A percentile compares a stretch with the other conserved stretches of the same genome.
These are phyloP conservation scores for Lasioglossum villosulum DNA, from an alignment of 2,888 invertebrate genomes.

Conservation along the genomic window DNA sequence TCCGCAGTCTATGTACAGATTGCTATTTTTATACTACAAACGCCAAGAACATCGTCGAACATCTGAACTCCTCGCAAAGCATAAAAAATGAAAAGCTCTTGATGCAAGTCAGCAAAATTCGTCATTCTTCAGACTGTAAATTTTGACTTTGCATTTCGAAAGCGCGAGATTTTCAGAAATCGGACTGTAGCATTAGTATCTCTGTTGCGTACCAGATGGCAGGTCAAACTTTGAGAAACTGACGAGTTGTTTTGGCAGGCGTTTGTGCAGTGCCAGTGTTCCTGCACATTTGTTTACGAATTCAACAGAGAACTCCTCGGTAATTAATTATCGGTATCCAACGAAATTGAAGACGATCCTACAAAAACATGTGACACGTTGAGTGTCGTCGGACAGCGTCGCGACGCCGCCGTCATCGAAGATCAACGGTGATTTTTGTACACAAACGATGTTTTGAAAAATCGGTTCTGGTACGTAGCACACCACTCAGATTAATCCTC, in stretches of 20 bases:
- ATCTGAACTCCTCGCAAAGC: not conserved
- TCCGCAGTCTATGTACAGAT: not conserved
- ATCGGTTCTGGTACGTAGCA: conserved; percentile 13
- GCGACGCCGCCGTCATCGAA: conserved; percentile 11
- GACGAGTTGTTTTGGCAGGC: conserved; percentile 55
- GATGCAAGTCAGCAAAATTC: not conserved
- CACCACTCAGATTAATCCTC: not conserved
- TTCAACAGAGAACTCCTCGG: not conserved
- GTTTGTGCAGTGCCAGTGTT: conserved; percentile 42
- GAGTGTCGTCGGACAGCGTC: conserved; percentile 43
- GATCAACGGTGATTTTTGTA: conserved; percentile 9
- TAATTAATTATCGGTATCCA: not conserved
- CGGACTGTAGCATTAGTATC: conserved; percentile 52
- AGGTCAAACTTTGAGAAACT: conserved; percentile 63
- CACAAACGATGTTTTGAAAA: conserved; percentile 20
- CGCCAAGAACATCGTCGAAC: not conserved
- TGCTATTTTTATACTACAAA: not conserved
- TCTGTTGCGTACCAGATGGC: conserved; percentile 58
- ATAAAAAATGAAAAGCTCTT: not conserved
- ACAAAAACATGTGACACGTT: conserved; percentile 8
- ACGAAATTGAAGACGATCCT: not conserved
- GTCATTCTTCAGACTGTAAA: not conserved
- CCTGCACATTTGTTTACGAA: conserved; percentile 45
- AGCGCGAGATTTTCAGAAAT: conserved; percentile 40
- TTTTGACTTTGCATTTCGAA: not conserved